phyloP scores from a whole-genome alignment of 1,140 invertebrate genomes.

The Drosophila bocki region DNA sequence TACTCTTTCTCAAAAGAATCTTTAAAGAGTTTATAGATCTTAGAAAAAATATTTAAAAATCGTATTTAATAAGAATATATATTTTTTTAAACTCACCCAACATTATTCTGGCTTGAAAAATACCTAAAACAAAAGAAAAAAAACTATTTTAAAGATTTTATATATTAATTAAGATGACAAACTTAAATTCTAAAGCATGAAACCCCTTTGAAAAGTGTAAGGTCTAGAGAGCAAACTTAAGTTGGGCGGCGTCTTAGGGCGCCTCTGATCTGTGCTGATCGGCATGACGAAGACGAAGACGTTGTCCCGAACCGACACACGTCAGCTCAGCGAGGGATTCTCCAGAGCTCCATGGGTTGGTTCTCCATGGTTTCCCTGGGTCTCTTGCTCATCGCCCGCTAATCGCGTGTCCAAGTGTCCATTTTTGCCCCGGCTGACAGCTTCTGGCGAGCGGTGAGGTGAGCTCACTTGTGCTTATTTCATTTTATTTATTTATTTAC shows the following conservation, averaged over 20 bases:
- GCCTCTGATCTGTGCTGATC: constrained; percentile 66
- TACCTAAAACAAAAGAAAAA: background rate
- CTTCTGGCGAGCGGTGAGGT: constrained; percentile 43
- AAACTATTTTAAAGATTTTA: background rate
- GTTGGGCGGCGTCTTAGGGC: constrained; percentile 50
- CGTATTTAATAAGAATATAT: background rate
- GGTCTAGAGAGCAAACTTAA: background rate
- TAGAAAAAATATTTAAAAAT: background rate
- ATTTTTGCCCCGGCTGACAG: constrained; percentile 47
- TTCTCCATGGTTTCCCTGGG: constrained; percentile 26
- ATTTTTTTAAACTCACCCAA: background rate
- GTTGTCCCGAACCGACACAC: constrained; percentile 61
- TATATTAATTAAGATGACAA: background rate
- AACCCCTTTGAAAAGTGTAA: background rate
- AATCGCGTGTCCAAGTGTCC: constrained; percentile 29
- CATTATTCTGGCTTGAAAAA: no score
- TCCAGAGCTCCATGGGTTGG: constrained; percentile 6
- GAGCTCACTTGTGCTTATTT: constrained; percentile 40
- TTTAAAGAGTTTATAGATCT: no score
- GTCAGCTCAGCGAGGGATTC: constrained; percentile 49
- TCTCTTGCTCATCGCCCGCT: constrained; percentile 27
- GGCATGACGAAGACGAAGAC: constrained; percentile 63
- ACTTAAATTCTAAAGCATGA: background rate
- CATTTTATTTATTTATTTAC: constrained; percentile 54
- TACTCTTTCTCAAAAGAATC: background rate